Base-by-base conservation (phyloP, 92 coral and sea anemone genomes). In the Plumapathes pennacea region DNA sequence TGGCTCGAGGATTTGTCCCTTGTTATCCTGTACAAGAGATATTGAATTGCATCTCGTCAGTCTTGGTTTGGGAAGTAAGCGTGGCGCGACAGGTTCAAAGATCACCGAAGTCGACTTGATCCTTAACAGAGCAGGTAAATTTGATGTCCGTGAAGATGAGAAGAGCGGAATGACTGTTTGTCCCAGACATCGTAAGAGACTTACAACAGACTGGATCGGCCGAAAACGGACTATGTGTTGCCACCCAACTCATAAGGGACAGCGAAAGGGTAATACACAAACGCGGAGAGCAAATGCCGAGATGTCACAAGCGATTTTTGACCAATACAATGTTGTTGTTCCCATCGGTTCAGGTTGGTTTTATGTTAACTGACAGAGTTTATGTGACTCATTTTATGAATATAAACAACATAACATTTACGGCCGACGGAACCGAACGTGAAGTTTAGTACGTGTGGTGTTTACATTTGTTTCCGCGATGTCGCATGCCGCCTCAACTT, bases 281-380 rank as follows among this genome's bases (percentile, higher is more conserved):
- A 41, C 54, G 18, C 53, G 42, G 33, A 23, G 67, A 43, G 67
- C 39, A 60, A 59, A 59, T 59, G 66, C 50, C 36, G 22, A 59
- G 36, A 39, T 59, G 36, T 59, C 66, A 4, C 66, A 39, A 59
- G 52, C 5, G 0, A 59, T 59, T 59, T 59, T 59, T 59, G 51
- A 59, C 18, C 52, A 19, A 17, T 24, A 39, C 26, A 25, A 59
- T 15, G 36, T 51, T 59, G 66, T 59, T 59, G 66, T 40, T 38
- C 66, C 66, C 48, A 59, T 59, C 51, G 53, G 66, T 59, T 59
- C 66, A 59, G 66, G 66, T 59, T 40, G 4, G 66, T 59, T 38
- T 41, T 59, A 25, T 49, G 55, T 49, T 20, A 49, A 3, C 32
- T 23, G 32, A 49, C 55, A 25, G 32, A 49, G 33, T 49, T 4